A percentile compares a stretch with the other conserved stretches of the same genome.
Conservation (phyloP, 2,797 vertebrate genomes). For the Aratinga solstitialis region DNA sequence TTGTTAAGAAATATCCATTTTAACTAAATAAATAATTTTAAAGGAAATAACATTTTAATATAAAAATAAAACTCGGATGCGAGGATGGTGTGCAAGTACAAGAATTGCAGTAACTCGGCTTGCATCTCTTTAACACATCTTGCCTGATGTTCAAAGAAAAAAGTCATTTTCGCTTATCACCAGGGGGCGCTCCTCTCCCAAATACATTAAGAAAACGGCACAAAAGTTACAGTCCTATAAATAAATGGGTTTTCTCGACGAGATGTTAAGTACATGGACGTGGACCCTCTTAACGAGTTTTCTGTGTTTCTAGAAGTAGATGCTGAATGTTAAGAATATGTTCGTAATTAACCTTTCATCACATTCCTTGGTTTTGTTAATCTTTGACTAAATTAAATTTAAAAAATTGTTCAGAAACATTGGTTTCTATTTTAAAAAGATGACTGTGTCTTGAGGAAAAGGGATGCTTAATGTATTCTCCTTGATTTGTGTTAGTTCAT, state of each 20-base stretch:
- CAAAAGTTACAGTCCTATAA: background rate
- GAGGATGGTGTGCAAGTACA: background rate
- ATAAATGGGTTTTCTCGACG: background rate
- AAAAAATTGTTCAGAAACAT: background rate
- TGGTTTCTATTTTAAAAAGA: background rate
- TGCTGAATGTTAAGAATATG: background rate
- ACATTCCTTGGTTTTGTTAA: background rate
- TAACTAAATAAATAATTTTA: background rate
- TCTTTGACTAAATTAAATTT: background rate
- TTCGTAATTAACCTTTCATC: background rate
- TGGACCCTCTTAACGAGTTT: background rate
- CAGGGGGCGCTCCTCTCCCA: constrained; percentile 42
- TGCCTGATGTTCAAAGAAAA: too few relatives aligned
- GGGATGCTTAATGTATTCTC: background rate
- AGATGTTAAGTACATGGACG: background rate
- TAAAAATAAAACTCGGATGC: background rate
- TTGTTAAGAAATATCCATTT: background rate
- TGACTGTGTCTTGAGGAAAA: background rate
- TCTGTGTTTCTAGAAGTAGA: background rate
- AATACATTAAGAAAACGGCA: background rate
- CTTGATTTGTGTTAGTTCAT: constrained; percentile 13
- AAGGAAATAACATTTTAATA: background rate
- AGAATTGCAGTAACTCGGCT: background rate
- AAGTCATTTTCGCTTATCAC: background rate
- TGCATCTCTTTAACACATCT: background rate